Evolutionary conservation across 2,888 invertebrate species (phyloP), one percentile per base, ranked within the genome.

Genomic region (Seira sanloemensis): DNA sequence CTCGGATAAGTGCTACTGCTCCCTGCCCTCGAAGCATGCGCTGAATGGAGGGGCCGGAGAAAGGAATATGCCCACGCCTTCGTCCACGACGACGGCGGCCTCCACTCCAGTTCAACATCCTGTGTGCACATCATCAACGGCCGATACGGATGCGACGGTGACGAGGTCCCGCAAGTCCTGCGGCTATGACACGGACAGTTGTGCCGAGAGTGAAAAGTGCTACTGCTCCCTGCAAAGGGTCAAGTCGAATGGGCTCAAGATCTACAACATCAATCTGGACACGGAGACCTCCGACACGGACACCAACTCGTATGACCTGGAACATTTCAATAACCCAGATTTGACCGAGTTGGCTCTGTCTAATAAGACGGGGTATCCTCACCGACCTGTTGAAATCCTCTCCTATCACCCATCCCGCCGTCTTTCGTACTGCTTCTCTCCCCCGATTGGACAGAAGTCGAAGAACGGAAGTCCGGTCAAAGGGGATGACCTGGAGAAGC

Each of bases 121-220:
- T 2, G 54, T 26, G n/a, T 71, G 80, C n/a, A n/a, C n/a, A n/a
- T 67, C 84, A 0, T 76, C 76, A 12, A 50, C 62, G 9, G 77
- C 21, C 54, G 74, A 85, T 80, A 86, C 62, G 9, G 84, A 81
- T 27, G n/a, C n/a, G n/a, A n/a, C n/a, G n/a, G 54, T 74, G 68
- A 24, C 77, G 0, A 65, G 76, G 16, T 69, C 86, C 4, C 84
- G 91, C 0, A 92, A 92, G 1, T 94, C 93, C 90, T 97, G 97
- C 90, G 95, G 94, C 18, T 96, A 95, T 90, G 96, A 96, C 90
- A 96, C 96, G 0, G 97, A 97, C 91, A 96, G 96, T 90, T 97
- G 97, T 90, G 94, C 95, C 0, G 90, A 90, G 71, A 90, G 90
- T 83, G 90, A 90, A 74, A 90, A 90, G 77, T 90, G 90, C 82